These are phyloP conservation scores for Bunonema sp. DNA, from an alignment of 2,888 invertebrate genomes.

Conservation along the genomic window DNA sequence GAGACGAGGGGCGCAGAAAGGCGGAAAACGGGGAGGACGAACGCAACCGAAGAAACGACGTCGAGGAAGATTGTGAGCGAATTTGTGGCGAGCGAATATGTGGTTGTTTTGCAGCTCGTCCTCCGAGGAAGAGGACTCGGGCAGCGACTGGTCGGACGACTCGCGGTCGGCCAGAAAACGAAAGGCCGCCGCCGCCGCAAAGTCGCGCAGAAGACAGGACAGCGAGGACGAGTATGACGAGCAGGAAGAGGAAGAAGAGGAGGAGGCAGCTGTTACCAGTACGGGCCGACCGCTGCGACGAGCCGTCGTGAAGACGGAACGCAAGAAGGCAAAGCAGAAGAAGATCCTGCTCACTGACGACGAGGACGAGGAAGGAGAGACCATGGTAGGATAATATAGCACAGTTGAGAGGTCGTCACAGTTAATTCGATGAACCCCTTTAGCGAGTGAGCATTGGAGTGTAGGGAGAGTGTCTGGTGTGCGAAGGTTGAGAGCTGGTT, in stretches of 20 bases:
- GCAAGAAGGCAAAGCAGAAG: slow-evolving; percentile 9
- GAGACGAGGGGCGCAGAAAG: slow-evolving; percentile 2
- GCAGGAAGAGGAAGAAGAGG: no score
- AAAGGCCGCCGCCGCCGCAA: no score
- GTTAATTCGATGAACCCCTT: no score
- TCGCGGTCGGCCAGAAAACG: not conserved
- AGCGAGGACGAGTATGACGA: no score
- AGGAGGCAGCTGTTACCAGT: slow-evolving; percentile 6
- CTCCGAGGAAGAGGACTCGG: slow-evolving; percentile 6
- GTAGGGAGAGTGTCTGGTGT: no score
- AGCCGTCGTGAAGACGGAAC: slow-evolving; percentile 12
- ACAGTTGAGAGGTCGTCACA: no score
- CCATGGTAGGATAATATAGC: no score
- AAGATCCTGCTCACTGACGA: slow-evolving; percentile 4
- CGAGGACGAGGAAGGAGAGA: no score
- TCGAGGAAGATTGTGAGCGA: not conserved
- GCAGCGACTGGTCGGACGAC: not conserved
- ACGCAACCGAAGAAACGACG: not conserved
- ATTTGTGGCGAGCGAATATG: slow-evolving; percentile 4
- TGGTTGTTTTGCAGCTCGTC: no score
- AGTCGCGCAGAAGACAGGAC: no score
- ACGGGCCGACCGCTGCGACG: slow-evolving; percentile 15
- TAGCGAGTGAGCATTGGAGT: no score
- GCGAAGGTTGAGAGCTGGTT: no score
- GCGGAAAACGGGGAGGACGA: slow-evolving; percentile 1